Evolutionary conservation across 2,113 vertebrate genomes (phyloP).

Genomic region (Atrichornis clamosus): DNA sequence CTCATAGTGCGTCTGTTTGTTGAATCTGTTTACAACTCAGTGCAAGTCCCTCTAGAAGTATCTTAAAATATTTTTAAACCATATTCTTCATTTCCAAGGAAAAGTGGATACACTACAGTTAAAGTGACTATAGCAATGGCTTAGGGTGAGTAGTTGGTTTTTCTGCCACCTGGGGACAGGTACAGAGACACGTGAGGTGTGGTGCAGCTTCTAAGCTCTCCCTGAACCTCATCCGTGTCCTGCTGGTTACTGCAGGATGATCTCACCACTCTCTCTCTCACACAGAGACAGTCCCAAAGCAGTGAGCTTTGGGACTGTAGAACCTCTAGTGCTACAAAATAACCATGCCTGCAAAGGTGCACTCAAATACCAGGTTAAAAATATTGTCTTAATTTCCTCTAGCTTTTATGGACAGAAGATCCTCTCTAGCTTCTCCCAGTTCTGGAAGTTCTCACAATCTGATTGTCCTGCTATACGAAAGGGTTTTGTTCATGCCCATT

Average conservation of each 20-base stretch:
- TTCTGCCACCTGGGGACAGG: not conserved
- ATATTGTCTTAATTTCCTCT: not conserved
- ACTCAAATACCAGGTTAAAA: not conserved
- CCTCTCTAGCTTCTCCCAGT: not conserved
- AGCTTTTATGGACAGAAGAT: not conserved
- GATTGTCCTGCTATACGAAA: not conserved
- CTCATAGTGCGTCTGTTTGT: not conserved
- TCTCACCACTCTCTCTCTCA: not conserved
- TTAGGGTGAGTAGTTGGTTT: not conserved
- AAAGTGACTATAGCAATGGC: not conserved
- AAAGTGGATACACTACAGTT: not conserved
- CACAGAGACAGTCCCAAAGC: too few relatives aligned
- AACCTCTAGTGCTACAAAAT: not conserved
- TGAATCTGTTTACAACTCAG: not conserved
- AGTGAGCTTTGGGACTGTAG: not conserved
- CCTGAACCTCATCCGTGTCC: not conserved
- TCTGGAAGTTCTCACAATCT: not conserved
- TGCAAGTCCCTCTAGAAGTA: not conserved
- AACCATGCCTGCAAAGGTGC: not conserved
- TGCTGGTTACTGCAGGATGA: not conserved
- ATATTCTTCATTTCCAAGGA: not conserved
- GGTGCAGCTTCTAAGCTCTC: not conserved
- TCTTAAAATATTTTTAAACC: not conserved
- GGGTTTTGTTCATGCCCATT: not conserved
- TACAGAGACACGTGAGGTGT: accelerated